Evolutionary conservation across 1,140 invertebrate species (phyloP), one percentile per base, ranked within the genome.

Genomic region (Antheraea pernyi): DNA sequence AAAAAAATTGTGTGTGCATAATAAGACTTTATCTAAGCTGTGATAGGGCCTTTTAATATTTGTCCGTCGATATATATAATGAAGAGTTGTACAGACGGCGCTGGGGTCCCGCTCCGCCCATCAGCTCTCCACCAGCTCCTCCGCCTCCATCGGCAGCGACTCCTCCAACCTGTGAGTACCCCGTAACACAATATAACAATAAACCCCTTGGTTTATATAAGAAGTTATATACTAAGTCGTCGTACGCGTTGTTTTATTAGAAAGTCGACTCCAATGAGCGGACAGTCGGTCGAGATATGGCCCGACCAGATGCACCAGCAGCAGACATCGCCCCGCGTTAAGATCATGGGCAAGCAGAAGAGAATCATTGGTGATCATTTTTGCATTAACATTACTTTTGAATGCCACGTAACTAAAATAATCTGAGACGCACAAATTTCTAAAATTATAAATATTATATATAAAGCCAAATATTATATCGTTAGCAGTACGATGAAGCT

Each of bases 211-310:
- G 4, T 30, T 30, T 30, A 30, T 30, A 1, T 30, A 2, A 30
- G 22, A 30, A 30, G 22, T 30, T 30, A 30, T 30, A 30, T 30
- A 30, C 4, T 30, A 30, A 30, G 22, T 30, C 22, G 22, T 30
- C 22, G 22, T 30, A 30, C 4, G 22, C 22, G 22, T 30, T 30
- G 22, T 30, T 30, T 30, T 30, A 4, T 30, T 30, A 30, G 22
- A 30, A 30, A 30, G 4, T 30, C 22, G 4, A 30, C 22, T 2
- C 22, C 22, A 30, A 30, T 90, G 85, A 91, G 89, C 71, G 86
- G 89, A 0, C 89, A 91, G 64, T 90, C 88, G 6, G 89, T 91
- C 39, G 89, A 91, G 68, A 88, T 90, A 39, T 91, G 89, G 89
- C 88, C 89, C 3, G 89, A 60, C 59, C 59, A 60, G 59, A 10